phyloP scores from a whole-genome alignment of 2,888 invertebrate species.

The Sarcophaga rosellei region DNA sequence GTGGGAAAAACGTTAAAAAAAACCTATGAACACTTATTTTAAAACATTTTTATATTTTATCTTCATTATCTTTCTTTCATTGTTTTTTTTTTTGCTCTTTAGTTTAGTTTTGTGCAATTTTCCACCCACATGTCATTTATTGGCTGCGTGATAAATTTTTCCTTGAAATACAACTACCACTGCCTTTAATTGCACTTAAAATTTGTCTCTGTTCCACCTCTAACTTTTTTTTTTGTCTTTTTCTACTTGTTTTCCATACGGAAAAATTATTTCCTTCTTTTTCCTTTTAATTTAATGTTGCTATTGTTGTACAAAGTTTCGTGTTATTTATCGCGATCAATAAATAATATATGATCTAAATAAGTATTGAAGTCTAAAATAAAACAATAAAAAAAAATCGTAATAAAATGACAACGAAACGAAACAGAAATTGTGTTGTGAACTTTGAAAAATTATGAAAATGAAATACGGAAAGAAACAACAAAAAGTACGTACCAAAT shows the following conservation, averaged over 20 bases:
- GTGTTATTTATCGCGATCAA: constrained; percentile 81
- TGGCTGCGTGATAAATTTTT: constrained; percentile 57
- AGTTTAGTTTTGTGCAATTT: background rate
- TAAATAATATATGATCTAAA: constrained; percentile 80
- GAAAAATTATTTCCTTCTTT: constrained; percentile 46
- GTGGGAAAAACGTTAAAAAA: background rate
- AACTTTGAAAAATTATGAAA: constrained; percentile 48
- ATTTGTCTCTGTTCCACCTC: constrained; percentile 37
- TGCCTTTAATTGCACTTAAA: constrained; percentile 54
- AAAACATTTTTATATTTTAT: background rate
- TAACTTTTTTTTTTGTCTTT: constrained; percentile 12
- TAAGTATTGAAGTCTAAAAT: constrained; percentile 58
- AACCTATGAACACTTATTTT: constrained; percentile 17
- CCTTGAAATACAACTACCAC: constrained; percentile 52
- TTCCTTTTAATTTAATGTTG: constrained; percentile 20
- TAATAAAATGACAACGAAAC: constrained; percentile 15
- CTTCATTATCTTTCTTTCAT: constrained; percentile 2
- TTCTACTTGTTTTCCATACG: constrained; percentile 25
- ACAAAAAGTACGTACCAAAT: constrained; percentile 68
- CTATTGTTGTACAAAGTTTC: constrained; percentile 73
- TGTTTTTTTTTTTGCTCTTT: background rate
- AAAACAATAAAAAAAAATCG: background rate
- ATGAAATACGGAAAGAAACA: constrained; percentile 36
- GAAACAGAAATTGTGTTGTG: background rate
- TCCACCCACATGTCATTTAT: constrained; percentile 53